Percentiles rank a stretch among this genome's conserved stretches.
Conservation (phyloP, 1,140 invertebrate species). For the Pararge aegeria region DNA sequence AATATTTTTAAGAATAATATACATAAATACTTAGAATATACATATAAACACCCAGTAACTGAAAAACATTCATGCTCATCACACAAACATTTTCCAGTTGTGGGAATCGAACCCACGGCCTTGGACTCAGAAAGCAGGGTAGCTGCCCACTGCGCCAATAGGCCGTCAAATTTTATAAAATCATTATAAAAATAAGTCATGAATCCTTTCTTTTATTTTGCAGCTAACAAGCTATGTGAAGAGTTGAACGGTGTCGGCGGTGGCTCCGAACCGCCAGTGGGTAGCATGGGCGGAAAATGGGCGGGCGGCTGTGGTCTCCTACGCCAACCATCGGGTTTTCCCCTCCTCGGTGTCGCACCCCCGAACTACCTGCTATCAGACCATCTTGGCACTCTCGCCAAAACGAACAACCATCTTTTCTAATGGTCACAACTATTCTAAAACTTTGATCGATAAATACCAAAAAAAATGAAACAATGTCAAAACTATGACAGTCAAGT, state of each 20-base stretch:
- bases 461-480: too few relatives aligned
- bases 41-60: too few relatives aligned
- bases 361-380: conserved; percentile 73
- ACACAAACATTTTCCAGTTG: too few relatives aligned
- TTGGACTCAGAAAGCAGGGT: too few relatives aligned
- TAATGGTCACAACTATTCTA: conserved; percentile 57
- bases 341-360: conserved; percentile 65
- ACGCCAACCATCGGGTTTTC: conserved; percentile 70
- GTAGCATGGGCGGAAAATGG: conserved; percentile 63
- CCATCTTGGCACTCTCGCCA: conserved; percentile 69
- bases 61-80: too few relatives aligned
- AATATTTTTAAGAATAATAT: too few relatives aligned
- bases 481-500: conserved; percentile 12
- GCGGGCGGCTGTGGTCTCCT: conserved; percentile 67
- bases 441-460: not conserved
- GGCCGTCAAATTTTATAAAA: not conserved
- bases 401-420: conserved; percentile 77
- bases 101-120: too few relatives aligned
- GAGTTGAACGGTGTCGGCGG: conserved; percentile 60
- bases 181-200: conserved; percentile 4
- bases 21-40: too few relatives aligned
- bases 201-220: conserved; percentile 24
- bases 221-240: conserved; percentile 69
- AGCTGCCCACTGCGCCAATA: not conserved
- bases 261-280: conserved; percentile 44